Conservation (phyloP, 30 jellyfish, hydroid and myxozoan genomes). For the Mastigias papua region DNA sequence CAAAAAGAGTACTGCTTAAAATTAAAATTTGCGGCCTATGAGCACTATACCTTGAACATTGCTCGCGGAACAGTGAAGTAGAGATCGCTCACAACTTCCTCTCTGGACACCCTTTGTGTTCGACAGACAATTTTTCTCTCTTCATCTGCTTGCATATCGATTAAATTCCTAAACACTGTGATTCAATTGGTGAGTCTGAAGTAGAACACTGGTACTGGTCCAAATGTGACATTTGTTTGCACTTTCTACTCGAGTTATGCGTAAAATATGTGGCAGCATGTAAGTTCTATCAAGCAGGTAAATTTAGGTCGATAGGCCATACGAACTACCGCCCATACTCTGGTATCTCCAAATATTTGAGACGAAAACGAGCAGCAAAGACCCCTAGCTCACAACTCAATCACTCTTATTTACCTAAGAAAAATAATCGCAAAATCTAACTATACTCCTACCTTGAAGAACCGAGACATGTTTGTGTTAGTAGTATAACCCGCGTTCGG, state of each 20-base stretch:
- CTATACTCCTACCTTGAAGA: conserved; percentile 53
- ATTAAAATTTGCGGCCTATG: not conserved
- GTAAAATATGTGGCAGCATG: not conserved
- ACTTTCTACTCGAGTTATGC: not conserved
- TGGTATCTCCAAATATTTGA: not conserved
- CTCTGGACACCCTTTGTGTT: conserved; percentile 66
- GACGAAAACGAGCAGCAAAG: not conserved
- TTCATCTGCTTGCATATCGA: conserved; percentile 10
- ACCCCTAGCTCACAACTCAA: conserved; percentile 33
- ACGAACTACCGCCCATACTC: not conserved
- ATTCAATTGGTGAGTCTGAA: not conserved
- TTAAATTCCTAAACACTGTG: no score
- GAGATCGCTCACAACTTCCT: conserved; percentile 58
- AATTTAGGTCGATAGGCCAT: not conserved
- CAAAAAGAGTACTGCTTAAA: not conserved
- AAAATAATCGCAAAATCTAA: conserved; percentile 1
- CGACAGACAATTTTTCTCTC: conserved; percentile 46
- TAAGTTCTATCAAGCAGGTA: not conserved
- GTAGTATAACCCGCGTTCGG: not conserved
- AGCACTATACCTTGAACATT: conserved; percentile 34
- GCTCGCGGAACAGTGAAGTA: conserved; percentile 46
- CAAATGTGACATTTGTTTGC: not conserved
- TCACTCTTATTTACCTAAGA: conserved; percentile 24
- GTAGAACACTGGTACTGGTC: not conserved
- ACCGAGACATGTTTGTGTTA: conserved; percentile 48